Conservation (phyloP, 2,113 vertebrate species). For the Zapornia atra region DNA sequence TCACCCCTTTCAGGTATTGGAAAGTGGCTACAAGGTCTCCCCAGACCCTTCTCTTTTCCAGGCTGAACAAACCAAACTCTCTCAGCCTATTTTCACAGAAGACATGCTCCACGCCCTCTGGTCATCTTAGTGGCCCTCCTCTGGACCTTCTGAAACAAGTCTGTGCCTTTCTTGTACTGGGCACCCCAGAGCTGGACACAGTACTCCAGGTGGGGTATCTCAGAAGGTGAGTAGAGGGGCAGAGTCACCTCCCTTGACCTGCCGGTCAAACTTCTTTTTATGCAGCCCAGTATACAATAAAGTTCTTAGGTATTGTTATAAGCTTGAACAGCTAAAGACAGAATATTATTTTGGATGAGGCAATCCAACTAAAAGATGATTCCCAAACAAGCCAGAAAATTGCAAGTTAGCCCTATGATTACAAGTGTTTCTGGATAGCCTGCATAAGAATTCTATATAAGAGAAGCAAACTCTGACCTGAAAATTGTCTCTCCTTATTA, state of each 20-base stretch:
- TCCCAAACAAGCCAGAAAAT: neutral
- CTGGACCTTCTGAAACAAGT: neutral
- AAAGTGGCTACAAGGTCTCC: neutral
- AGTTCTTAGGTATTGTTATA: neutral
- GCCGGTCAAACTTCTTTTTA: fast-evolving
- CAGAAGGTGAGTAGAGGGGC: fast-evolving
- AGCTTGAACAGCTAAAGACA: neutral
- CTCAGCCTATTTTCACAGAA: neutral
- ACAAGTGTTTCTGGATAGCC: neutral
- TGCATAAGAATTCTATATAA: neutral
- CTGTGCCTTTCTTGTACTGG: neutral
- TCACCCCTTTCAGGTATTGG: fast-evolving
- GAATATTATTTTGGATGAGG: neutral
- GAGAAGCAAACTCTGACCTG: neutral
- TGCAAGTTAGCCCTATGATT: neutral
- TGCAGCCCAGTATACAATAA: neutral
- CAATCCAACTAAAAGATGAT: neutral
- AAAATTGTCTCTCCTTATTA: neutral
- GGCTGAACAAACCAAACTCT: neutral
- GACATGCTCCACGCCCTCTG: neutral
- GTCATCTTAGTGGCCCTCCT: neutral
- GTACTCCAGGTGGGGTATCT: neutral
- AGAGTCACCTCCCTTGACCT: neutral
- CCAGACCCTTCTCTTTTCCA: neutral
- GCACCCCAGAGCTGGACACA: neutral